Percentiles rank a stretch among this genome's conserved stretches.
phyloP scores from a whole-genome alignment of 2,888 invertebrate genomes.

The Mythimna vitellina region DNA sequence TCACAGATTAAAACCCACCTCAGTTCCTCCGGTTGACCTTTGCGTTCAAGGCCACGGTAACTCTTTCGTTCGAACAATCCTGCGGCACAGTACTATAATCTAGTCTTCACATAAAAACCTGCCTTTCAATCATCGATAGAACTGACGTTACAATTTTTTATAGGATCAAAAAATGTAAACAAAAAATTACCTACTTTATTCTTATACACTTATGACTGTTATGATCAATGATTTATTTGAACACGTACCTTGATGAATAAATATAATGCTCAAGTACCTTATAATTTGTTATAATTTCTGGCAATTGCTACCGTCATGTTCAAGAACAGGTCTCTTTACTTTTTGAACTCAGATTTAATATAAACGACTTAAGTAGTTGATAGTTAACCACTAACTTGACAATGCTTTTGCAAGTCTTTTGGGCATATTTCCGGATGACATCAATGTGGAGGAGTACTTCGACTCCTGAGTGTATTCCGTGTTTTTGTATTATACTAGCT shows the following conservation, averaged over 20 bases:
- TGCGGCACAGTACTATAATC: background rate
- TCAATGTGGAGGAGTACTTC: no score
- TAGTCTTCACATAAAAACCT: background rate
- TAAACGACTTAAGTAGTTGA: no score
- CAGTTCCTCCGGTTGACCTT: no score
- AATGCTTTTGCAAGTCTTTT: no score
- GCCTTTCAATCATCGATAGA: constrained; percentile 16
- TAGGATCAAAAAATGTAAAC: background rate
- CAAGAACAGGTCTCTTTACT: background rate
- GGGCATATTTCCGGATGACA: no score
- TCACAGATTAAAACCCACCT: no score
- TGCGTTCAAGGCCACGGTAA: no score
- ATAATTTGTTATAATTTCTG: constrained; percentile 30
- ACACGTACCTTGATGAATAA: constrained; percentile 31
- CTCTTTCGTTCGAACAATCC: no score
- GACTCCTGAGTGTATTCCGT: no score
- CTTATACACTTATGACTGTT: constrained; percentile 11
- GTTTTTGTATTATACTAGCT: no score
- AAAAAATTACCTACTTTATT: constrained; percentile 28
- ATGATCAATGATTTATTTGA: constrained; percentile 38
- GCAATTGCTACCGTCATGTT: constrained; percentile 14
- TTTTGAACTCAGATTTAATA: no score
- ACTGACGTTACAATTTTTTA: constrained; percentile 35
- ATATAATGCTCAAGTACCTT: constrained; percentile 20
- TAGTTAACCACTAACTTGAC: no score